Conservation (phyloP, 2,888 invertebrate species). For the Desoria tigrina region DNA sequence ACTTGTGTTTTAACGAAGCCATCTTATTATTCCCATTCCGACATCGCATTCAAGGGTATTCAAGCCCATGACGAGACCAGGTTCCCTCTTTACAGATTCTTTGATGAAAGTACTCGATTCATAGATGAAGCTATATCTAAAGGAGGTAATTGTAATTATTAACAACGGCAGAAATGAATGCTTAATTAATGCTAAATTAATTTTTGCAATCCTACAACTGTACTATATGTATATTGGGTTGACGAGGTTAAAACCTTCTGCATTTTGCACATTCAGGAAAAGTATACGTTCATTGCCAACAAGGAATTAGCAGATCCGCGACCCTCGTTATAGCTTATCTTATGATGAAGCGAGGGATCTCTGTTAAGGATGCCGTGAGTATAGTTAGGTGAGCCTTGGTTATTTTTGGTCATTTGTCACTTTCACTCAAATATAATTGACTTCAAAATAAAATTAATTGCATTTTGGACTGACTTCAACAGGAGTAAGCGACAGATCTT, state of each 20-base stretch:
- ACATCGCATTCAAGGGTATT: constrained; percentile 57
- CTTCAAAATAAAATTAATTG: background rate
- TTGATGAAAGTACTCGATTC: constrained; percentile 58
- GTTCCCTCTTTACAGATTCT: constrained; percentile 58
- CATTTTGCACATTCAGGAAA: constrained; percentile 54
- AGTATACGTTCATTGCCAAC: constrained; percentile 59
- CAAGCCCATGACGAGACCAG: constrained; percentile 59
- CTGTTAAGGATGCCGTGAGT: constrained; percentile 57
- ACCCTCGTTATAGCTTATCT: constrained; percentile 55
- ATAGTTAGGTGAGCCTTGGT: constrained; percentile 55
- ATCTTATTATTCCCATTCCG: constrained; percentile 31
- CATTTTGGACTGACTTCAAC: constrained; percentile 10
- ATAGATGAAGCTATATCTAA: constrained; percentile 56
- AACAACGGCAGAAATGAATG: too few relatives aligned
- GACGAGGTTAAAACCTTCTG: too few relatives aligned
- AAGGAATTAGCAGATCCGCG: constrained; percentile 59
- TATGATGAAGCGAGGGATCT: constrained; percentile 58
- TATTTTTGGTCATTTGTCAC: too few relatives aligned
- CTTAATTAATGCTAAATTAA: too few relatives aligned
- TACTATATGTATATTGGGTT: too few relatives aligned
- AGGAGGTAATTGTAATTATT: too few relatives aligned
- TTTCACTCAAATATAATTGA: background rate
- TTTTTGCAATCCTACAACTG: background rate
- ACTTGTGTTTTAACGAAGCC: constrained; percentile 38
- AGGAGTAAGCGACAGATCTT: constrained; percentile 57